Conservation (phyloP, 2,888 invertebrate species). For the Fragum sueziense region DNA sequence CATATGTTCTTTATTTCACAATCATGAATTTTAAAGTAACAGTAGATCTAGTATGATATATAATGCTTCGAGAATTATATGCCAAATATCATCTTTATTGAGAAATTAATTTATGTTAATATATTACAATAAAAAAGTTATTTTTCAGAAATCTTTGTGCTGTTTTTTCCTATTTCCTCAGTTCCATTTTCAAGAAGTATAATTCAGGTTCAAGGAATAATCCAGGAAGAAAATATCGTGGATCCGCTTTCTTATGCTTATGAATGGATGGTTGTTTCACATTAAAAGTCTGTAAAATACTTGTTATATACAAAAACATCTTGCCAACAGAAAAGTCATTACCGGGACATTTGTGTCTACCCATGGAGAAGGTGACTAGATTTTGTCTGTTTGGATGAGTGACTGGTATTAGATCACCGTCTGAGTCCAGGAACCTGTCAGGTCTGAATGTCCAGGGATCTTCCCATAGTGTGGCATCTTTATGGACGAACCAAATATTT, state of each 20-base stretch:
- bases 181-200: constrained; percentile 1
- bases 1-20: no score
- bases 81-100: no score
- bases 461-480: constrained; percentile 51
- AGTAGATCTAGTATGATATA: no score
- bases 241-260: constrained; percentile 14
- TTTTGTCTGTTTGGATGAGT: constrained; percentile 54
- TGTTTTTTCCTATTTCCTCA: no score
- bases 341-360: constrained; percentile 68
- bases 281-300: constrained; percentile 60
- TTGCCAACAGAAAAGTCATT: constrained; percentile 64
- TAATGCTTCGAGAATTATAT: no score
- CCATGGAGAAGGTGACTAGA: constrained; percentile 63
- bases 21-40: no score
- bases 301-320: constrained; percentile 65
- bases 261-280: constrained; percentile 15
- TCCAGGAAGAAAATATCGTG: constrained; percentile 23
- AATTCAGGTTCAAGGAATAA: constrained; percentile 25
- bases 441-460: constrained; percentile 61
- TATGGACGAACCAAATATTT: constrained; percentile 54
- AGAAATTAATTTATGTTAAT: no score
- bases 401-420: constrained; percentile 50
- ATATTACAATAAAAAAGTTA: no score
- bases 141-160: no score
- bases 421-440: constrained; percentile 55